Conservation (phyloP, 2,888 invertebrate genomes). For the Heliconius aoede region DNA sequence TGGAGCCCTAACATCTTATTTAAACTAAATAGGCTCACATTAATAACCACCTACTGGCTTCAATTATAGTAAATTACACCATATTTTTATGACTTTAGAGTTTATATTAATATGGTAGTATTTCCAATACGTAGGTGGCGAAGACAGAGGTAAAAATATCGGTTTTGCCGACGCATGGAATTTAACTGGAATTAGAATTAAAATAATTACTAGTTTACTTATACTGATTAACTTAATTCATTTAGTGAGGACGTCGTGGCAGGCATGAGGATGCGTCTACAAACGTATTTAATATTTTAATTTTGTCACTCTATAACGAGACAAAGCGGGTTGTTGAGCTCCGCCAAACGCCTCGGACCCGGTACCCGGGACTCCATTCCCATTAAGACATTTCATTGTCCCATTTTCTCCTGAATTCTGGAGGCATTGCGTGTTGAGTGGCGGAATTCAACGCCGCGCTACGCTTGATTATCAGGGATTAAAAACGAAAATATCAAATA, state of each 20-base stretch:
- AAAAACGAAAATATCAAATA: no score
- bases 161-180: conserved; percentile 8
- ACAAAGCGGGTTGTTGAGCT: no score
- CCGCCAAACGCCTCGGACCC: no score
- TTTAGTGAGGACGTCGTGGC: neutral
- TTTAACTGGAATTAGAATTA: conserved; percentile 10
- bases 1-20: conserved; percentile 46
- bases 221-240: neutral
- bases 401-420: no score
- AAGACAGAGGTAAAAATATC: conserved; percentile 22
- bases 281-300: no score
- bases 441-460: no score
- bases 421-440: no score
- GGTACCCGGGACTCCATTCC: no score
- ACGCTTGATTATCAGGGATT: no score
- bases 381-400: no score
- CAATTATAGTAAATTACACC: neutral
- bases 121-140: conserved; percentile 19
- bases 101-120: neutral
- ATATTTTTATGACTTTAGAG: neutral
- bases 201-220: conserved; percentile 12
- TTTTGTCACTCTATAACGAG: no score
- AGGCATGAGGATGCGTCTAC: no score
- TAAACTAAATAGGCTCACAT: conserved; percentile 50
- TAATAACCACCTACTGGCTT: conserved; percentile 51